Percentiles rank a stretch among this genome's conserved stretches.
Evolutionary conservation across 2,797 vertebrate genomes (phyloP).

Genomic region (Agapornis canus): DNA sequence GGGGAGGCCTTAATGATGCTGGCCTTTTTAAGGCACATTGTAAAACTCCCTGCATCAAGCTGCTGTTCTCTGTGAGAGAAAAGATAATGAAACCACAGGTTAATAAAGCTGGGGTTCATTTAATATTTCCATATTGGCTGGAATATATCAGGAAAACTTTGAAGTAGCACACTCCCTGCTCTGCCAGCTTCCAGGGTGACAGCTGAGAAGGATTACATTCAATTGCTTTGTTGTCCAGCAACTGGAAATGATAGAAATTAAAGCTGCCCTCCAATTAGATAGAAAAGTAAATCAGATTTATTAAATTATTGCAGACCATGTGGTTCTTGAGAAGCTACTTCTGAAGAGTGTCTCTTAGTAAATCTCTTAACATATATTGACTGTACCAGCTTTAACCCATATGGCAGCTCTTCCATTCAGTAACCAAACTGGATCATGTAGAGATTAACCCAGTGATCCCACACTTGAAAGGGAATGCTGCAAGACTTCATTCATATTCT

Average conservation of each 20-base stretch:
- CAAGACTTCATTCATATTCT: conserved; percentile 72
- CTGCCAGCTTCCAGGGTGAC: background rate
- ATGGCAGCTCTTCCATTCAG: conserved; percentile 56
- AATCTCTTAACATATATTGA: conserved; percentile 75
- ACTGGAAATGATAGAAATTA: conserved; percentile 50
- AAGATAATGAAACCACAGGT: background rate
- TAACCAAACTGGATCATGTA: conserved; percentile 69
- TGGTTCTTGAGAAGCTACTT: conserved; percentile 54
- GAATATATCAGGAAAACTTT: background rate
- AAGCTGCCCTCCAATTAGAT: conserved; percentile 66
- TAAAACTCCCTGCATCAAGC: background rate
- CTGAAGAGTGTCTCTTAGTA: conserved; percentile 64
- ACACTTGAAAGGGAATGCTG: conserved; percentile 71
- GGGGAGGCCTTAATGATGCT: background rate
- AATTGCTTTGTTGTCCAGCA: conserved; percentile 62
- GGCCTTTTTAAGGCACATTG: accelerated
- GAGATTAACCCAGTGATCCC: conserved; percentile 75
- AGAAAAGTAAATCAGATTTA: conserved; percentile 67
- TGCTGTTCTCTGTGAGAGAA: background rate
- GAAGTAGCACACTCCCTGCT: background rate
- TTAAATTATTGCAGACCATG: conserved; percentile 72
- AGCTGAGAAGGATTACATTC: conserved; percentile 31
- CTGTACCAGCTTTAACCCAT: conserved; percentile 66
- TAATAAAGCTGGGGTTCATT: background rate
- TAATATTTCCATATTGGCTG: background rate